These are phyloP conservation scores for Strix aluco DNA, from an alignment of 2,113 vertebrate species.

Conservation along the genomic window DNA sequence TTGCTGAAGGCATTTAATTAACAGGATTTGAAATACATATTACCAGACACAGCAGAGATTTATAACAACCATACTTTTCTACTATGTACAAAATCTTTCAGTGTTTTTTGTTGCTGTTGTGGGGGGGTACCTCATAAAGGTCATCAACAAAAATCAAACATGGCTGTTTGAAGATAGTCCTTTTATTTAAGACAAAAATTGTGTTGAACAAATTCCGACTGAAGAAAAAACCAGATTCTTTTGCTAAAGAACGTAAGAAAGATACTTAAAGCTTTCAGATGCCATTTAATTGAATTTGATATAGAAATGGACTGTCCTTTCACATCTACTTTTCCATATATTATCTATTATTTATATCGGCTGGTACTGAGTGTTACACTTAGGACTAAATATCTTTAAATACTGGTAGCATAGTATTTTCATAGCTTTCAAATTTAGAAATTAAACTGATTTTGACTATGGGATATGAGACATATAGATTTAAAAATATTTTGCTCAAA, in stretches of 20 bases:
- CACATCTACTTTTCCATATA: background rate
- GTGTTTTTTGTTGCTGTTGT: background rate
- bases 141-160: background rate
- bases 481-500: background rate
- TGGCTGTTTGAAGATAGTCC: background rate
- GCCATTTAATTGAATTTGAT: background rate
- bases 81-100: background rate
- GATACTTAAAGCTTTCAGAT: background rate
- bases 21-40: background rate
- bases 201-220: background rate
- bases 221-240: background rate
- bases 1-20: slow-evolving; percentile 36
- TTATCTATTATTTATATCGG: background rate
- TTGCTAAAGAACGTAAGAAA: background rate
- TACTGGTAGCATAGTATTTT: background rate
- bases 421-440: background rate
- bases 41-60: background rate
- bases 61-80: background rate
- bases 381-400: background rate
- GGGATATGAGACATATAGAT: background rate
- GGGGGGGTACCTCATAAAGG: background rate
- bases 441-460: background rate
- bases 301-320: background rate
- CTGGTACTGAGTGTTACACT: background rate
- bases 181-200: background rate